Evolutionary conservation across 2,797 vertebrate species (phyloP), one percentile per base, ranked within the genome.

Genomic region (Anguilla marmorata): DNA sequence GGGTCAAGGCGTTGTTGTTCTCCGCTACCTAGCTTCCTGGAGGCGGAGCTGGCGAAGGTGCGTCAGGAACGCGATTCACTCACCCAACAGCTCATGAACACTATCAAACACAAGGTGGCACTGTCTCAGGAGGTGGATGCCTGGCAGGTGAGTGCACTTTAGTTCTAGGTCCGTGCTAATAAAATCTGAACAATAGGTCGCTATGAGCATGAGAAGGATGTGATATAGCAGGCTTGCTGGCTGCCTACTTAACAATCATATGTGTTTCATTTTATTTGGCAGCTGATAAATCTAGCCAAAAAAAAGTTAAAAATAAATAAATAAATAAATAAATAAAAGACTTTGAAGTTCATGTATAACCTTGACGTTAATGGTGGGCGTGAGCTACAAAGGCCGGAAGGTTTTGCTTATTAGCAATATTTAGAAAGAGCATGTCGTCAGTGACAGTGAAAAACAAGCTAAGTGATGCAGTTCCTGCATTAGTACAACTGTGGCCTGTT

Each of bases 61-160:
- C 89, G 82, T 0, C 93, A 95, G 85, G 96, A 96, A 90, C 96
- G 96, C 86, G 96, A 97, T n/a, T 91, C 93, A 0, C 94, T 97
- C 11, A 96, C 94, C 84, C 95, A 96, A 89, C 96, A 97, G 93
- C 96, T 97, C 83, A 92, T 96, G 85, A 96, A 96, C 92, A 96
- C 96, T 69, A 96, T 97, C 92, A 90, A 94, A 91, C 96, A 97
- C 88, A 97, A 97, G 92, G 96, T 96, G 93, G 92, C 58, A 9
- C 91, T 97, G 89, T 95, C 96, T 50, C 95, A 97, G 86, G 96
- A 97, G 90, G 94, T 97, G 37, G 96, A 97, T 0, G 94, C 95
- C 41, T 97, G 96, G 96, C 96, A 97, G 95, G 96, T 96, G 79
- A n/a, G 93, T 88, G 11, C n/a, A 14, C 1, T 7, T 5, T 27